Percentiles rank a stretch among this genome's conserved stretches.
Conservation (phyloP, 2,888 invertebrate genomes). For the Acronicta leporina region DNA sequence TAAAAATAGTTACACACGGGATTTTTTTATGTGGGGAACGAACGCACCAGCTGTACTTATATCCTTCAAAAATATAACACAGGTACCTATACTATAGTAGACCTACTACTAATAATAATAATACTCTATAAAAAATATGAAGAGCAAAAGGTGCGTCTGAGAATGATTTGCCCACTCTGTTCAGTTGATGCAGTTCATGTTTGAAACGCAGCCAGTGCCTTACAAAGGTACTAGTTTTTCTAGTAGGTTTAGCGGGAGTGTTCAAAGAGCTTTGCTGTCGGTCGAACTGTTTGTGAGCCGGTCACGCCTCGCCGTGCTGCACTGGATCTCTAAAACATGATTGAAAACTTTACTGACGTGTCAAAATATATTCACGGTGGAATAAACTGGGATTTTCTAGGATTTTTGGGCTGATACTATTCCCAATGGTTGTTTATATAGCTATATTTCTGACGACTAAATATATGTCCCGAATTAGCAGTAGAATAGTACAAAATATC, state of each 20-base stretch:
- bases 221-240: constrained; percentile 70
- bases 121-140: neutral
- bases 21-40: too few relatives aligned
- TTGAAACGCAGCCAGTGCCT: constrained; percentile 9
- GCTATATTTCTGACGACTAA: neutral
- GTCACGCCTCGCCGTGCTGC: constrained; percentile 42
- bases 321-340: constrained; percentile 45
- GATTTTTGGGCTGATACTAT: constrained; percentile 7
- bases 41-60: too few relatives aligned
- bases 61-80: too few relatives aligned
- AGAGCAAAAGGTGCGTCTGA: constrained; percentile 7
- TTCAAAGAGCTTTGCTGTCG: constrained; percentile 83
- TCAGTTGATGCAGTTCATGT: constrained; percentile 19
- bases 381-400: constrained; percentile 17
- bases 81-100: too few relatives aligned
- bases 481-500: too few relatives aligned
- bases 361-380: constrained; percentile 29
- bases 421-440: neutral
- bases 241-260: constrained; percentile 57
- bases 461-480: too few relatives aligned
- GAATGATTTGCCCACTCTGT: constrained; percentile 19
- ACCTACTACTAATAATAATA: too few relatives aligned
- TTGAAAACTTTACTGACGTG: constrained; percentile 50
- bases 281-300: constrained; percentile 66
- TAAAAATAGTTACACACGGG: too few relatives aligned